Conservation (phyloP, 1,140 invertebrate species). For the Danaus plexippus region DNA sequence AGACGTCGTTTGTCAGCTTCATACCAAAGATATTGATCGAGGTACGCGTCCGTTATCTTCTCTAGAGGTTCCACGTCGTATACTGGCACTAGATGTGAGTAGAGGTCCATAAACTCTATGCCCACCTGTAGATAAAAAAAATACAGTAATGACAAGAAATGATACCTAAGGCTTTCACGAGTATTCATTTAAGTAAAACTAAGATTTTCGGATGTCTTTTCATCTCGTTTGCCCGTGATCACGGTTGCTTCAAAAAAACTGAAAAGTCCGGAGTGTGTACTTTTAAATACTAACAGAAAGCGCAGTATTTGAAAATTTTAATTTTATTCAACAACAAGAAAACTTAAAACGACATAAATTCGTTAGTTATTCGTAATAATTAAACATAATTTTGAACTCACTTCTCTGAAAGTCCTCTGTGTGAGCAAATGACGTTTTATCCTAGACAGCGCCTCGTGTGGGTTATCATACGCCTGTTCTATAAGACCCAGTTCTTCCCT, state of each 20-base stretch:
- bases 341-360: too few relatives aligned
- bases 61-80: slow-evolving; percentile 99
- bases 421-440: slow-evolving; percentile 99
- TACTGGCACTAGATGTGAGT: slow-evolving; percentile 98
- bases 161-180: too few relatives aligned
- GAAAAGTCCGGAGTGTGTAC: too few relatives aligned
- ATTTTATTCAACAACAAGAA: too few relatives aligned
- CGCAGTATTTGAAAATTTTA: too few relatives aligned
- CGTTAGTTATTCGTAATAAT: too few relatives aligned
- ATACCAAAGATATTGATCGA: slow-evolving; percentile 99
- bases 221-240: too few relatives aligned
- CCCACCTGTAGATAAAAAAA: slow-evolving; percentile 77
- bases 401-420: slow-evolving; percentile 98
- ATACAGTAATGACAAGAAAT: too few relatives aligned
- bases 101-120: slow-evolving; percentile 99
- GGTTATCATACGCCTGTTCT: slow-evolving; percentile 99
- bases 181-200: too few relatives aligned
- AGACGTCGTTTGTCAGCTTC: slow-evolving; percentile 98
- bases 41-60: slow-evolving; percentile 99
- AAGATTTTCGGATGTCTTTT: too few relatives aligned
- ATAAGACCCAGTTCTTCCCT: slow-evolving; percentile 98
- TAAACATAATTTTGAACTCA: slow-evolving; percentile 41
- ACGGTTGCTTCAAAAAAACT: too few relatives aligned
- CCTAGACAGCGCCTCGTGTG: slow-evolving; percentile 97
- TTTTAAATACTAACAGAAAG: too few relatives aligned